Conservation (phyloP, 2,797 vertebrate genomes). For the Urosaurus nigricauda region DNA sequence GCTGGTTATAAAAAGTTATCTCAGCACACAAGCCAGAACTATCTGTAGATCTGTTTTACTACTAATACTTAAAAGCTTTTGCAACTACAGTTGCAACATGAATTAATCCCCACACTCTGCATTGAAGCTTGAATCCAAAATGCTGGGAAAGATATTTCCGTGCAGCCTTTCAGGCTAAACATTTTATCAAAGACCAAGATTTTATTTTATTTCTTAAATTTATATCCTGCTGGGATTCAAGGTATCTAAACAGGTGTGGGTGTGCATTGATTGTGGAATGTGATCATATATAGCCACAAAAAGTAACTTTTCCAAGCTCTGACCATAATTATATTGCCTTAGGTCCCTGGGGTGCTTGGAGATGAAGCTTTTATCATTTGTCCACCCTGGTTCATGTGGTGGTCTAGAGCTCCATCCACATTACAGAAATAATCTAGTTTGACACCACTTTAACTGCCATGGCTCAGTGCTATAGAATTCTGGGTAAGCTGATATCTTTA, state of each 20-base stretch:
- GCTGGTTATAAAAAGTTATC: conserved; percentile 20
- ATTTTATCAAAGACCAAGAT: too few species aligned
- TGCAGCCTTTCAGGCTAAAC: not conserved
- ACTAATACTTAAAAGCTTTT: conserved; percentile 4
- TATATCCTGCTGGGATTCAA: too few species aligned
- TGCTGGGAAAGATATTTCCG: not conserved
- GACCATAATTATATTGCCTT: not conserved
- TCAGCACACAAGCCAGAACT: not conserved
- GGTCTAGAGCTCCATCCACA: too few species aligned
- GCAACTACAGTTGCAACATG: not conserved
- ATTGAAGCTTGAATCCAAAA: conserved; percentile 12
- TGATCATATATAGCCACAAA: too few species aligned
- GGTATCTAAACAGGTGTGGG: not conserved
- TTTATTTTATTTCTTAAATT: too few species aligned
- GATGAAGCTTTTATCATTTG: not conserved
- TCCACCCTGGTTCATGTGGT: not conserved
- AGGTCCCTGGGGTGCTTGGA: not conserved
- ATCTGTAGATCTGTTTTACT: not conserved
- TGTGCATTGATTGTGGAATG: not conserved
- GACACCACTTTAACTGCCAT: too few species aligned
- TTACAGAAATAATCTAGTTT: too few species aligned
- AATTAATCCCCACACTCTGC: not conserved
- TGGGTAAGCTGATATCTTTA: not conserved
- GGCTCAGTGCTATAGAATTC: too few species aligned
- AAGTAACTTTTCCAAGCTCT: too few species aligned